These are phyloP conservation scores for Discoglossus pictus DNA, from an alignment of 2,797 vertebrate genomes.

Conservation along the genomic window DNA sequence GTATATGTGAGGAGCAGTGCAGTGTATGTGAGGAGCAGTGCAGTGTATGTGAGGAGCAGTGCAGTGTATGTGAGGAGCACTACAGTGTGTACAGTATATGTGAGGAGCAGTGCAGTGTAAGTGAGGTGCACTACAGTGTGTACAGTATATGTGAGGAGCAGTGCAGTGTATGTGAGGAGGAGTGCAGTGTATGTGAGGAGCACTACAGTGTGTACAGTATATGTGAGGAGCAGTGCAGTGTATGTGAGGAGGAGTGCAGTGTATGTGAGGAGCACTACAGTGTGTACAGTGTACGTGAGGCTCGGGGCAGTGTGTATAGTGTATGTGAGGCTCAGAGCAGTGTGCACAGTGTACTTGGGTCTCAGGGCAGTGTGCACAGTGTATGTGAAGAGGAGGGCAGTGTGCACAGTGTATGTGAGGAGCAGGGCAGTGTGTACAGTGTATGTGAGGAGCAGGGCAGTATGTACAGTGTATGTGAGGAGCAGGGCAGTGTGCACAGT, in stretches of 20 bases:
- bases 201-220: background rate
- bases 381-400: background rate
- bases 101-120: no score
- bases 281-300: background rate
- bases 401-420: no score
- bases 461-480: background rate
- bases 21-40: no score
- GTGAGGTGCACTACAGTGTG: background rate
- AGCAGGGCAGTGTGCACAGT: no score
- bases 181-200: background rate
- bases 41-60: no score
- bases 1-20: background rate
- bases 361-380: background rate
- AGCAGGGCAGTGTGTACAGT: background rate
- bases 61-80: background rate
- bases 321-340: no score
- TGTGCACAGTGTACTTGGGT: background rate
- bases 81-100: background rate
- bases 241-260: background rate
- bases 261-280: background rate
- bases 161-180: no score
- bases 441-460: background rate
- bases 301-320: no score
- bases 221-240: background rate
- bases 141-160: background rate